Percentiles rank a stretch among this genome's conserved stretches.
Conservation (phyloP, 2,113 vertebrate genomes). For the Rhinopomastus cyanomelas region DNA sequence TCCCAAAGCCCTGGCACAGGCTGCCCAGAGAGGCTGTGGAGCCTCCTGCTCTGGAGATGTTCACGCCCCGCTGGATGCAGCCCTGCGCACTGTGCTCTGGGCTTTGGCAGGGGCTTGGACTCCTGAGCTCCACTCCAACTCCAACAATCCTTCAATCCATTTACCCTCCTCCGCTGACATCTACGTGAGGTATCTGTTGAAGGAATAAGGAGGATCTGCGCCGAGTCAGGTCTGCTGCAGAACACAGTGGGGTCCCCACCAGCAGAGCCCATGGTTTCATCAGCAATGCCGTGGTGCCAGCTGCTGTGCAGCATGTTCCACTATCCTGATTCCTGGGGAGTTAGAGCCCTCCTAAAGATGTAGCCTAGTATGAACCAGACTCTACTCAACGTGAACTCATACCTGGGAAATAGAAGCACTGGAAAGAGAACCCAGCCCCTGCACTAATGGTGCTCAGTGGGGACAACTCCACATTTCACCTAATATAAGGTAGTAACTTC, state of each 20-base stretch:
- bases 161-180: neutral
- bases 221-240: conserved; percentile 27
- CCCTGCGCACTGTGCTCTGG: no score
- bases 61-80: no score
- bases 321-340: conserved; percentile 13
- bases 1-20: no score
- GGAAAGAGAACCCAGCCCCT: neutral
- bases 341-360: conserved; percentile 36
- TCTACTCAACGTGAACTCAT: neutral
- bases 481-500: neutral
- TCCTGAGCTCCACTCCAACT: no score
- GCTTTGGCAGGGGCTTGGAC: no score
- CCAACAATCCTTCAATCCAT: no score
- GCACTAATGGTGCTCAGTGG: neutral
- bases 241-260: conserved; percentile 26
- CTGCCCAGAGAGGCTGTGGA: no score
- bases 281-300: conserved; percentile 49
- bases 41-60: no score
- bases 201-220: conserved; percentile 43
- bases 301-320: conserved; percentile 46
- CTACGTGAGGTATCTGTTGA: neutral
- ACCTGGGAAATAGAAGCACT: neutral
- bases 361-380: neutral
- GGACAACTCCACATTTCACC: neutral
- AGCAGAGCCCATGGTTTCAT: conserved; percentile 50